phyloP scores from a whole-genome alignment of 2,888 invertebrate genomes.

The Brenthis hecate region DNA sequence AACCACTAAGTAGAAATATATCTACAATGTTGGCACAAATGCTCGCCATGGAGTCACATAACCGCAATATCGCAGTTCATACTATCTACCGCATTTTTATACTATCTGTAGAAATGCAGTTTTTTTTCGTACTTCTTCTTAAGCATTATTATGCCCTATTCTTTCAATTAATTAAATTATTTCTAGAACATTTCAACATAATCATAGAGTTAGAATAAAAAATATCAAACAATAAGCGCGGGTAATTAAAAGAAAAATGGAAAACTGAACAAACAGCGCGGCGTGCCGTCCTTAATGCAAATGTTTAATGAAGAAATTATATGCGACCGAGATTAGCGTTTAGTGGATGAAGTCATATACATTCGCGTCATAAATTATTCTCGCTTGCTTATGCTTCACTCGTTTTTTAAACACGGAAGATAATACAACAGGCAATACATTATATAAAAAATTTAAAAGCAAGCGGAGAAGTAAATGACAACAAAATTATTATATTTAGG shows the following conservation, averaged over 20 bases:
- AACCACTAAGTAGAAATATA: constrained; percentile 16
- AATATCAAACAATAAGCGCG: neutral
- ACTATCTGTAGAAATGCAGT: no score
- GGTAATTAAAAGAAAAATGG: neutral
- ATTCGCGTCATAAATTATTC: constrained; percentile 20
- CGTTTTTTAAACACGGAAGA: neutral
- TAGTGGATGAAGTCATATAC: constrained; percentile 13
- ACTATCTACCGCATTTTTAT: no score
- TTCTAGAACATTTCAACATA: no score
- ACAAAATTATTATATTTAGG: no score
- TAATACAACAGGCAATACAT: neutral
- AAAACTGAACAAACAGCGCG: neutral
- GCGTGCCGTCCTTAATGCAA: constrained; percentile 11
- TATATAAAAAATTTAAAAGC: no score
- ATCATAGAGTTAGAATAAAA: neutral
- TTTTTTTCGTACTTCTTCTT: no score
- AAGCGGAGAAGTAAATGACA: no score
- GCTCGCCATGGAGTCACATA: constrained; percentile 17
- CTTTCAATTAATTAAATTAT: no score
- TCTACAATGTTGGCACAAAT: constrained; percentile 18
- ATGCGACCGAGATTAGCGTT: constrained; percentile 28
- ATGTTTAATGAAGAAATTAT: constrained; percentile 26
- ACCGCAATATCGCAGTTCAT: constrained; percentile 21
- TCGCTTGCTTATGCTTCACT: constrained; percentile 8
- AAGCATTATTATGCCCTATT: no score